Percentiles rank a stretch among this genome's conserved stretches.
phyloP scores from a whole-genome alignment of 2,113 vertebrate species.

The Turdus rufiventris region DNA sequence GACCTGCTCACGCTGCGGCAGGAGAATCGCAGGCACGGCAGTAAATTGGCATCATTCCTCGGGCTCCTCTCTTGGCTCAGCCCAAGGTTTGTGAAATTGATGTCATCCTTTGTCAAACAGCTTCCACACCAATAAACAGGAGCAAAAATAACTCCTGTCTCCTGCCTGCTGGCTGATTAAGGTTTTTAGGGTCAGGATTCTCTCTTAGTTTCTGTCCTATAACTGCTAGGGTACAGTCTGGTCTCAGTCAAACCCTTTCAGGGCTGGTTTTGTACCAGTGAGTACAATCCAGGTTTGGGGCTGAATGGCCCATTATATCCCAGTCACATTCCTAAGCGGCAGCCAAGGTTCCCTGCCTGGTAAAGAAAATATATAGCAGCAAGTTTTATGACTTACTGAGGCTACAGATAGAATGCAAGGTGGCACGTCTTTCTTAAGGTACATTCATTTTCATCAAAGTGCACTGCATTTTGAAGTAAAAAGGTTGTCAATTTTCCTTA shows the following conservation, averaged over 20 bases:
- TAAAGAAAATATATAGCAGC: not conserved
- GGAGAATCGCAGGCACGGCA: not conserved
- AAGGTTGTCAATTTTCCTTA: not conserved
- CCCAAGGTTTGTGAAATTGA: not conserved
- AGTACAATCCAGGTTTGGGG: not conserved
- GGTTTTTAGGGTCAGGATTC: not conserved
- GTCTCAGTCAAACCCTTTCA: not conserved
- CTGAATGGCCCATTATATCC: not conserved
- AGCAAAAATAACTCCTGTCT: not conserved
- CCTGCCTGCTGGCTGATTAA: not conserved
- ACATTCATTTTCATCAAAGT: not conserved
- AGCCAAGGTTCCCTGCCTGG: slow-evolving; percentile 2
- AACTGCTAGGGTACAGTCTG: accelerated
- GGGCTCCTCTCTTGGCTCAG: not conserved
- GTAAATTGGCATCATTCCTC: not conserved
- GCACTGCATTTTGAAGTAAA: not conserved
- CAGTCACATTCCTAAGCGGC: not conserved
- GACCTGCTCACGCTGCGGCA: accelerated
- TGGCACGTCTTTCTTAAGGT: not conserved
- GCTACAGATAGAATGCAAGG: not conserved
- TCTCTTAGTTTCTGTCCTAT: not conserved
- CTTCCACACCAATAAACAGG: not conserved
- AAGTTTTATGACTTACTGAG: slow-evolving; percentile 2
- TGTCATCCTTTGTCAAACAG: slow-evolving; percentile 13
- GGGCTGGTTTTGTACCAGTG: not conserved